phyloP scores from a whole-genome alignment of 2,888 invertebrate species.

The Macaria notata region DNA sequence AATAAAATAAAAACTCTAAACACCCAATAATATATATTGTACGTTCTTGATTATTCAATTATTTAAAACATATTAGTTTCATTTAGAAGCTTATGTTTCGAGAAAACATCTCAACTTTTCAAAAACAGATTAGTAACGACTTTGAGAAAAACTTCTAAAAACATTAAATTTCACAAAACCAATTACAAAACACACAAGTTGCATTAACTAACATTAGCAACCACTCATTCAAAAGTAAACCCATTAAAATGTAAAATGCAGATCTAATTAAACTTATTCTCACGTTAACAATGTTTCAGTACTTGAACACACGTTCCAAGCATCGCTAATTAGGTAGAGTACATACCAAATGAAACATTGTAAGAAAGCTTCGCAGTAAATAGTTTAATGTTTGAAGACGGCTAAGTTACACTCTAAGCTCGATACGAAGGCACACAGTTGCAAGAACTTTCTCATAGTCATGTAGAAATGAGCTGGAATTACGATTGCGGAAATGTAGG shows the following conservation, averaged over 20 bases:
- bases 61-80: too few species aligned
- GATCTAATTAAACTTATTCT: conserved; percentile 11
- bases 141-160: too few species aligned
- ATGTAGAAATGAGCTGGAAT: too few species aligned
- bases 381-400: conserved; percentile 24
- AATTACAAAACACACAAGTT: too few species aligned
- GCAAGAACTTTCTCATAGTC: neutral
- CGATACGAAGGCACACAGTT: conserved; percentile 3
- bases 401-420: conserved; percentile 18
- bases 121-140: too few species aligned
- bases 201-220: neutral
- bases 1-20: too few species aligned
- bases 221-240: neutral
- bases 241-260: conserved; percentile 1
- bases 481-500: too few species aligned
- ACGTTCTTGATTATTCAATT: too few species aligned
- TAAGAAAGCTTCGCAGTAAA: conserved; percentile 22
- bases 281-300: conserved; percentile 16
- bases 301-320: conserved; percentile 15
- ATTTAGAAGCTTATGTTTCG: too few species aligned
- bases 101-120: too few species aligned
- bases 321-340: conserved; percentile 14
- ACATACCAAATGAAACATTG: conserved; percentile 23
- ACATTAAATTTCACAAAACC: too few species aligned
- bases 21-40: too few species aligned